Percentiles rank a stretch among this genome's conserved stretches.
Evolutionary conservation across 2,113 vertebrate genomes (phyloP).

Genomic region (Lepus europaeus): DNA sequence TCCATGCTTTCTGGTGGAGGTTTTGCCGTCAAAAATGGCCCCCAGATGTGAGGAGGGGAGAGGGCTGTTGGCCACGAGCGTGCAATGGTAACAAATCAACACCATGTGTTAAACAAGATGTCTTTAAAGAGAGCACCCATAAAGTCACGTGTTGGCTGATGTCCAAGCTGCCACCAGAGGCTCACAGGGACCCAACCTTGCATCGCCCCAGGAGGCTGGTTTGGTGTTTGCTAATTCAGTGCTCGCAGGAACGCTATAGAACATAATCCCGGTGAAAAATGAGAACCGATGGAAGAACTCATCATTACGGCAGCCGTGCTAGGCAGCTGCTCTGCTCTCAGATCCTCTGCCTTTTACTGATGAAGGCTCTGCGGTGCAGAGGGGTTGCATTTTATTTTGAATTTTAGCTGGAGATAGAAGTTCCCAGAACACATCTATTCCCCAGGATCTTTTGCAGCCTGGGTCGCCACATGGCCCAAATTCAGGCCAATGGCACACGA

Average conservation of each 20-base stretch:
- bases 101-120: background rate
- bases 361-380: background rate
- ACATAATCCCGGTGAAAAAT: background rate
- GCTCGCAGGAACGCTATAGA: background rate
- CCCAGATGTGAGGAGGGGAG: too few relatives aligned
- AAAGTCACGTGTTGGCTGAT: background rate
- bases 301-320: background rate
- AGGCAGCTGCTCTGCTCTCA: background rate
- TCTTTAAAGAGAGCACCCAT: background rate
- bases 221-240: background rate
- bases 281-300: background rate
- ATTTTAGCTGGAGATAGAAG: background rate
- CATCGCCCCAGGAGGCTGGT: background rate
- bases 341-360: background rate
- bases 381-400: background rate
- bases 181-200: background rate
- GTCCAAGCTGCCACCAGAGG: background rate
- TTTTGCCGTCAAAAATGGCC: background rate
- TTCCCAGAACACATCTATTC: slow-evolving; percentile 34
- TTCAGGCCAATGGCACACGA: background rate
- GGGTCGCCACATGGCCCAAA: background rate
- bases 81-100: background rate
- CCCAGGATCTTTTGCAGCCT: background rate
- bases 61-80: background rate
- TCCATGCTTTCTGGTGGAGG: background rate